phyloP scores from a whole-genome alignment of 2,888 invertebrate species.

The Idaea aversata region DNA sequence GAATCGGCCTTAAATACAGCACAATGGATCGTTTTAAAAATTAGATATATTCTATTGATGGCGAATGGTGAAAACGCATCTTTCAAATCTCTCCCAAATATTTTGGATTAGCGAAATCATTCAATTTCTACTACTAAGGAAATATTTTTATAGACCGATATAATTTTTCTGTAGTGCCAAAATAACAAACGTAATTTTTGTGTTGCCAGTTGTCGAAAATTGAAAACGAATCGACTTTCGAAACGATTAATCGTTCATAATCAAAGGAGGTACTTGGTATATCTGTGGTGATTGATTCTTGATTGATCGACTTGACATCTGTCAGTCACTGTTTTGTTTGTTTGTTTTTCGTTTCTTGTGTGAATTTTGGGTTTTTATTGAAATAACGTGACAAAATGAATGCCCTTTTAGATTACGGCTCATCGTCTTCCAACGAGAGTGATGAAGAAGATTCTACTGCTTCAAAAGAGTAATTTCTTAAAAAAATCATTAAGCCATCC shows the following conservation, averaged over 20 bases:
- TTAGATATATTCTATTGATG: too few species aligned
- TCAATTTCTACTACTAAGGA: neutral
- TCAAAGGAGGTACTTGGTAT: neutral
- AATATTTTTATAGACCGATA: neutral
- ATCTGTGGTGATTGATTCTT: neutral
- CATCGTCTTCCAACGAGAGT: slow-evolving; percentile 67
- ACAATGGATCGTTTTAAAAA: too few species aligned
- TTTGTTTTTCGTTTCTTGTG: neutral
- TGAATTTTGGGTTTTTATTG: neutral
- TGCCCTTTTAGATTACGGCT: slow-evolving; percentile 85
- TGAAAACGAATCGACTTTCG: too few species aligned
- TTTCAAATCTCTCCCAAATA: too few species aligned
- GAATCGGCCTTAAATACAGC: too few species aligned
- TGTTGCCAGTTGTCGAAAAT: neutral
- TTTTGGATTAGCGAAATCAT: neutral
- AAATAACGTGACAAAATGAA: slow-evolving; percentile 63
- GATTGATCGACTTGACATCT: neutral
- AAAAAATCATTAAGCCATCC: neutral
- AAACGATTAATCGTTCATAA: too few species aligned
- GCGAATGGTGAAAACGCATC: too few species aligned
- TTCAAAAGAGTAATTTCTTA: slow-evolving; percentile 54
- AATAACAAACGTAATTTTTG: slow-evolving; percentile 3
- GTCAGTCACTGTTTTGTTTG: neutral
- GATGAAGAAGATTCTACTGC: slow-evolving; percentile 65
- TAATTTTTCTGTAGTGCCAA: slow-evolving; percentile 3